These are phyloP conservation scores for Tokudaia muenninki DNA, from an alignment of 2,797 vertebrate genomes.

Conservation along the genomic window DNA sequence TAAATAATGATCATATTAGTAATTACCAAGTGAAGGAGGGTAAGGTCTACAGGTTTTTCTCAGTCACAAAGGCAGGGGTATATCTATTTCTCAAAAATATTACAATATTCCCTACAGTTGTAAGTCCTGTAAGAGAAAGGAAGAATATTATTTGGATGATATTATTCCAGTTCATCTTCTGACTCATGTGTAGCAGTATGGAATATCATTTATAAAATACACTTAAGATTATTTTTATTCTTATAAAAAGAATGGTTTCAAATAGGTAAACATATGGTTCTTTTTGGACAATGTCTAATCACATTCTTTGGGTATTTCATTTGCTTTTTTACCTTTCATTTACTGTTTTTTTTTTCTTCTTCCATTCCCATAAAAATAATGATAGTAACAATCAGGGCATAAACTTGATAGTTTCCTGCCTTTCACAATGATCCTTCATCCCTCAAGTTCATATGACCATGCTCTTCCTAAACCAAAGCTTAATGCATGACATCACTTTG, in stretches of 20 bases:
- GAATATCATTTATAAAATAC: background rate
- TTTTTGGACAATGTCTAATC: background rate
- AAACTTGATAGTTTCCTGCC: too few species aligned
- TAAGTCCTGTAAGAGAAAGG: background rate
- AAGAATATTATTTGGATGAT: background rate
- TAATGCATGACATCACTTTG: too few species aligned
- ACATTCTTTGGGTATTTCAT: background rate
- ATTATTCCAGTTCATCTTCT: slow-evolving; percentile 32
- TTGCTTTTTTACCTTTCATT: background rate
- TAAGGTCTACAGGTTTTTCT: background rate
- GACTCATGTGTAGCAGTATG: background rate
- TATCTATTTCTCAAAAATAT: background rate
- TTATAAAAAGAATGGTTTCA: background rate
- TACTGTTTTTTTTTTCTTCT: background rate
- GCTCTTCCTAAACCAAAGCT: too few species aligned
- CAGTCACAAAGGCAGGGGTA: background rate
- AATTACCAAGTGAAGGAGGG: slow-evolving; percentile 40
- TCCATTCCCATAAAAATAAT: too few species aligned
- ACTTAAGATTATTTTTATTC: background rate
- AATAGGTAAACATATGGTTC: background rate
- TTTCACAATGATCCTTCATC: too few species aligned
- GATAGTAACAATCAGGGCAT: too few species aligned
- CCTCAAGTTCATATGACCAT: too few species aligned
- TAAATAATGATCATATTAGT: slow-evolving; percentile 8
- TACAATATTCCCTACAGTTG: background rate